A percentile compares a stretch with the other conserved stretches of the same genome.
phyloP scores from a whole-genome alignment of 2,888 invertebrate genomes.

The Eilema caniola region DNA sequence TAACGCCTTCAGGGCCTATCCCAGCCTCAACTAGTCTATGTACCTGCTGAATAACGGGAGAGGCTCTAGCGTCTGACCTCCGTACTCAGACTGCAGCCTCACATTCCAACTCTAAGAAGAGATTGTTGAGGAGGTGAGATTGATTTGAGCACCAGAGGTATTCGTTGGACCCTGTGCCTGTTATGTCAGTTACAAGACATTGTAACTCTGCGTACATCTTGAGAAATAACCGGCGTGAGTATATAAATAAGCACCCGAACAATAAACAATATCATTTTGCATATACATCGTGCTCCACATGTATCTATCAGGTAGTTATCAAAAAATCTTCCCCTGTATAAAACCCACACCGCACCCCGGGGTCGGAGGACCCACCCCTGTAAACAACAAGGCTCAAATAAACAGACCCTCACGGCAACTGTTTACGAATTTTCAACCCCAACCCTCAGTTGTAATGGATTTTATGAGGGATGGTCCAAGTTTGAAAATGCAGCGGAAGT shows the following conservation, averaged over 20 bases:
- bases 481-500: slow-evolving; percentile 5
- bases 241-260: slow-evolving; percentile 7
- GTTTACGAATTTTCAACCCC: slow-evolving; percentile 54
- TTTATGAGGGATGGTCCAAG: slow-evolving; percentile 35
- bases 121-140: too few species aligned
- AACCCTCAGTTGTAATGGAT: slow-evolving; percentile 48
- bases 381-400: slow-evolving; percentile 50
- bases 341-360: slow-evolving; percentile 29
- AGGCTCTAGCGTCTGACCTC: too few species aligned
- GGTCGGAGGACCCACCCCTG: slow-evolving; percentile 17
- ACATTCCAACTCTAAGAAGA: too few species aligned
- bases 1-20: too few species aligned
- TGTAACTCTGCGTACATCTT: background rate
- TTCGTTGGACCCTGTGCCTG: too few species aligned
- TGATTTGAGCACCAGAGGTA: too few species aligned
- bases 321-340: slow-evolving; percentile 24
- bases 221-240: background rate
- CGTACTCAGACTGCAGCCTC: too few species aligned
- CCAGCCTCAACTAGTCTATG: too few species aligned
- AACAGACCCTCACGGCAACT: slow-evolving; percentile 44
- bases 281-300: background rate
- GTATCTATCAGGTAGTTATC: slow-evolving; percentile 9
- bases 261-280: slow-evolving; percentile 8
- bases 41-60: too few species aligned
- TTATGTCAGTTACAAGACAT: fast-evolving